Conservation (phyloP, 2,888 invertebrate genomes). For the Calliscelio sp. region DNA sequence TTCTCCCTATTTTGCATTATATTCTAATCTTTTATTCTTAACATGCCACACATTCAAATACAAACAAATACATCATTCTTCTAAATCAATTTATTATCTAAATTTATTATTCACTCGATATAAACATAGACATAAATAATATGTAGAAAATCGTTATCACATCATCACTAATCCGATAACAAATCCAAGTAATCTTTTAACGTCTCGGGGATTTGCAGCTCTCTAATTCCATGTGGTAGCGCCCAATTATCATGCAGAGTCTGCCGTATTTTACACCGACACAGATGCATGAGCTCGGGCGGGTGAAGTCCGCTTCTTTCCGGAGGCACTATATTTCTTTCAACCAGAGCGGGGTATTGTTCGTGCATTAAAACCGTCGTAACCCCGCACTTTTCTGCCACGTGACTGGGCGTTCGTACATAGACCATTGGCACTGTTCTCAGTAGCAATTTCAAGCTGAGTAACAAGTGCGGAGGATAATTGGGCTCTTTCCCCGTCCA, state of each 20-base stretch:
- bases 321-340: conserved; percentile 88
- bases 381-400: conserved; percentile 81
- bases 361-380: conserved; percentile 81
- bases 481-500: conserved; percentile 85
- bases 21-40: too few species aligned
- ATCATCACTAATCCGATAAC: conserved; percentile 89
- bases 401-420: conserved; percentile 81
- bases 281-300: conserved; percentile 91
- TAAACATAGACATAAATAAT: too few species aligned
- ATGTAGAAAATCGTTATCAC: too few species aligned
- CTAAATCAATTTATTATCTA: too few species aligned
- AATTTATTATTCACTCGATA: too few species aligned
- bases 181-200: conserved; percentile 91
- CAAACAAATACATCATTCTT: too few species aligned
- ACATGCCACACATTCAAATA: too few species aligned
- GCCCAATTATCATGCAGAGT: conserved; percentile 90
- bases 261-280: conserved; percentile 90
- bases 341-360: conserved; percentile 87
- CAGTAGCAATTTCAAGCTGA: conserved; percentile 90
- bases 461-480: conserved; percentile 90
- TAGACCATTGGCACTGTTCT: conserved; percentile 88
- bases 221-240: conserved; percentile 91
- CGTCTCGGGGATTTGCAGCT: conserved; percentile 89
- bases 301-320: conserved; percentile 89
- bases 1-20: too few species aligned